These are phyloP conservation scores for Darevskia mixta DNA, from an alignment of 2,797 vertebrate species.

Conservation along the genomic window DNA sequence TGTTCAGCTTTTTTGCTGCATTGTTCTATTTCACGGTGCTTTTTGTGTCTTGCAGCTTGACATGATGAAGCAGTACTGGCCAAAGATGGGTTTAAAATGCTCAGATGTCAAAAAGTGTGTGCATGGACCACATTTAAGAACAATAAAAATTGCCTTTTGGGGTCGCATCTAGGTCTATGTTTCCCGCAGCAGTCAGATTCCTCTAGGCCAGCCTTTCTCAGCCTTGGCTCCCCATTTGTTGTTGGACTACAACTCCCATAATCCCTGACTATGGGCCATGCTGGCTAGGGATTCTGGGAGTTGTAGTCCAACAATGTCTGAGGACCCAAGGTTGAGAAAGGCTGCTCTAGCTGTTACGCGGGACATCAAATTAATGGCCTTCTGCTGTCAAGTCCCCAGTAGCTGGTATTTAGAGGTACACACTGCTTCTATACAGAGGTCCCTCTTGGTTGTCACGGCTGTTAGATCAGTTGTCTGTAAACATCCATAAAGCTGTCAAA, in stretches of 20 bases:
- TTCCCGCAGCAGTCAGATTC: not conserved
- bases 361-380: not conserved
- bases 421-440: not conserved
- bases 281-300: too few species aligned
- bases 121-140: not conserved
- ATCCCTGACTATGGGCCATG: too few species aligned
- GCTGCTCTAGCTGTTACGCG: not conserved
- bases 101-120: too few species aligned
- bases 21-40: conserved; percentile 36
- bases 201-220: too few species aligned
- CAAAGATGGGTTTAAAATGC: conserved; percentile 55
- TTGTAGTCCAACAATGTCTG: too few species aligned
- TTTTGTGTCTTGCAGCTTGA: conserved; percentile 1
- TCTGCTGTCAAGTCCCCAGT: not conserved
- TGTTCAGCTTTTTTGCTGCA: conserved; percentile 48
- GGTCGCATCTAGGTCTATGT: not conserved
- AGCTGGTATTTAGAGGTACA: not conserved
- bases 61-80: conserved; percentile 53
- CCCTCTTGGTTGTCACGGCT: not conserved
- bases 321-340: too few species aligned
- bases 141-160: not conserved
- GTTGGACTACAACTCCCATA: too few species aligned
- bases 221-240: too few species aligned
- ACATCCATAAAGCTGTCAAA: not conserved
- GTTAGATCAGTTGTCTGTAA: not conserved